These are phyloP conservation scores for Podarcis cretensis DNA, from an alignment of 2,113 vertebrate genomes.

Conservation along the genomic window DNA sequence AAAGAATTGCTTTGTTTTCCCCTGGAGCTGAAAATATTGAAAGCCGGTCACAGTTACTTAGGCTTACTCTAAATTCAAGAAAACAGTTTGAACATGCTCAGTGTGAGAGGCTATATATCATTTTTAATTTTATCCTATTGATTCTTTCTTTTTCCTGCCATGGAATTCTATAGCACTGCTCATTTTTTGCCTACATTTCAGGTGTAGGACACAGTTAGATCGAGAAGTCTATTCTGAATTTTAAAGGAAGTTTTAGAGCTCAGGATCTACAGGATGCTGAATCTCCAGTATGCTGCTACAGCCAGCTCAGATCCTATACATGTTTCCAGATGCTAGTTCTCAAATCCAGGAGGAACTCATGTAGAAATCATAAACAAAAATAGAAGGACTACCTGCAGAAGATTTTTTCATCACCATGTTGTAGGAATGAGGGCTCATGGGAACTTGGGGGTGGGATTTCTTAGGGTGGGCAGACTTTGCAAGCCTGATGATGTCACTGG, in stretches of 20 bases:
- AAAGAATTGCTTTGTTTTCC: slow-evolving; percentile 13
- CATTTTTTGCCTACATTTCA: neutral
- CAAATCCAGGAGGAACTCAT: neutral
- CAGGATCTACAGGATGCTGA: neutral
- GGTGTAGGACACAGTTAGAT: neutral
- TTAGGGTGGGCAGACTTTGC: no score
- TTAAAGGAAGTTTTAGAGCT: neutral
- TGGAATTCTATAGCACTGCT: neutral
- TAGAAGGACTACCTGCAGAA: neutral
- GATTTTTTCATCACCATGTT: neutral
- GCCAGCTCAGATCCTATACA: neutral
- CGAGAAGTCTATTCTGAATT: neutral
- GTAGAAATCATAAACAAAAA: neutral
- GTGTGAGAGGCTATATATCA: slow-evolving; percentile 13
- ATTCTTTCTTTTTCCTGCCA: neutral
- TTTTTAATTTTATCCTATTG: slow-evolving; percentile 33
- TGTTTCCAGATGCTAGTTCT: neutral
- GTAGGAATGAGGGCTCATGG: neutral
- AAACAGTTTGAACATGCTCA: slow-evolving; percentile 15
- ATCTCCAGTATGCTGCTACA: neutral
- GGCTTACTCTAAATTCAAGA: slow-evolving; percentile 31
- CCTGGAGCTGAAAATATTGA: slow-evolving; percentile 20
- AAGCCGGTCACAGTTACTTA: slow-evolving; percentile 28
- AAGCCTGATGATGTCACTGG: no score
- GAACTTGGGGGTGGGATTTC: neutral